phyloP scores from a whole-genome alignment of 1,140 invertebrate genomes.

The Papilio helenus region DNA sequence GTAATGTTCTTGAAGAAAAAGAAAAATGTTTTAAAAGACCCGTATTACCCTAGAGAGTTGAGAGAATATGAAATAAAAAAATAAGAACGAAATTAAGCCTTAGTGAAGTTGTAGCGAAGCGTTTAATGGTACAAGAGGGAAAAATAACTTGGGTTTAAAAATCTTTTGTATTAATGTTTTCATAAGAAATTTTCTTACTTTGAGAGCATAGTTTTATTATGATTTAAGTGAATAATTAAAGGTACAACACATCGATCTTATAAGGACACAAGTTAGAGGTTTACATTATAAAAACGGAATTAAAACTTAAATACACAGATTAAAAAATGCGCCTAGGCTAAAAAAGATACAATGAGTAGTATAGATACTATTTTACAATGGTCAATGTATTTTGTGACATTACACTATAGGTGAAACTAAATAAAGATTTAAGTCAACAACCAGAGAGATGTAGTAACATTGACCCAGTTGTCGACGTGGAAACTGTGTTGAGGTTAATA shows the following conservation, averaged over 20 bases:
- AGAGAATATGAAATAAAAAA: slow-evolving; percentile 13
- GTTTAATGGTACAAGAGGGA: background rate
- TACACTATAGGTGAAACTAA: background rate
- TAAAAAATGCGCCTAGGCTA: too few relatives aligned
- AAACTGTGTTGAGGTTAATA: slow-evolving; percentile 25
- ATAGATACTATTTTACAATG: too few relatives aligned
- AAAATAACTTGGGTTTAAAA: background rate
- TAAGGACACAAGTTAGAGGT: too few relatives aligned
- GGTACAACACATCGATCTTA: too few relatives aligned
- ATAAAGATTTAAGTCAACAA: background rate
- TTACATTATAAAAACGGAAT: too few relatives aligned
- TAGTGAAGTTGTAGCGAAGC: slow-evolving; percentile 1
- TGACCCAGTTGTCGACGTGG: slow-evolving; percentile 11
- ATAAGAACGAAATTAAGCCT: slow-evolving; percentile 6
- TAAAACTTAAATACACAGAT: too few relatives aligned
- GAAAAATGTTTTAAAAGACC: background rate
- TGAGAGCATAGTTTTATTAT: background rate
- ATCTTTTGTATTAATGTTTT: background rate
- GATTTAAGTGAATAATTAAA: too few relatives aligned
- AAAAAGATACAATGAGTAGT: too few relatives aligned
- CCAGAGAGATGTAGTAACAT: slow-evolving; percentile 9
- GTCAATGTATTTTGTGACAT: background rate
- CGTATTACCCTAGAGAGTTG: background rate
- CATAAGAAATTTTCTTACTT: background rate
- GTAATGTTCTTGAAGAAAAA: background rate